Evolutionary conservation across 2,888 invertebrate genomes (phyloP).

Genomic region (Epirrhoe alternata): DNA sequence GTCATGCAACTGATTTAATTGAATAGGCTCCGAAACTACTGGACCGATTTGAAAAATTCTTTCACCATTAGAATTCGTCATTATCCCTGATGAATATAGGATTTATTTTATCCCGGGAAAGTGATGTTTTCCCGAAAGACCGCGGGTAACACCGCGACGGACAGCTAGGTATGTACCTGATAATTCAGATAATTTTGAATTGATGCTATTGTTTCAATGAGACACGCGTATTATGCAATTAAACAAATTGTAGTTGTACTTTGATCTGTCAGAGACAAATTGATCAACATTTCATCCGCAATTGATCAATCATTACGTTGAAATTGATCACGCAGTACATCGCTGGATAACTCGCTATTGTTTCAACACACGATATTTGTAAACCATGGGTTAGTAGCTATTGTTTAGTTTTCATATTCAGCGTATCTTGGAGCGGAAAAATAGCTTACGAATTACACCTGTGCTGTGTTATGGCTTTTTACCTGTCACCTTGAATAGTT

Average conservation of each 20-base stretch:
- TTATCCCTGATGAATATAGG: no score
- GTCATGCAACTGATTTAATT: no score
- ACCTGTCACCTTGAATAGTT: neutral
- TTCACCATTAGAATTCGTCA: no score
- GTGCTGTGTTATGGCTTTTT: neutral
- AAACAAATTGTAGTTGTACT: conserved; percentile 15
- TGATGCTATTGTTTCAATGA: neutral
- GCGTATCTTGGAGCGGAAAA: neutral
- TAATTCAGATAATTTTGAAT: no score
- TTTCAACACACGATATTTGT: conserved; percentile 40
- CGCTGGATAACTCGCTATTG: neutral
- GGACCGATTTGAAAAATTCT: no score
- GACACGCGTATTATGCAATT: conserved; percentile 2
- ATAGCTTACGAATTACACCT: neutral
- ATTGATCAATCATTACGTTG: conserved; percentile 10
- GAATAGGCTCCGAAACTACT: no score
- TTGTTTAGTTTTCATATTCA: neutral
- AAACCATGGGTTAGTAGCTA: conserved; percentile 7
- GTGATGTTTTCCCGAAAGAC: no score
- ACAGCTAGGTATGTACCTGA: no score
- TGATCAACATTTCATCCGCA: conserved; percentile 25
- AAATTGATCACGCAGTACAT: conserved; percentile 6
- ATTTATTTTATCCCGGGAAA: no score
- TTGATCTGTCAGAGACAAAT: conserved; percentile 27
- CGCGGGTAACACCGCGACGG: no score